Evolutionary conservation across 2,888 invertebrate genomes (phyloP), one percentile per base, ranked within the genome.

Genomic region (Scelioninae gen. 1): DNA sequence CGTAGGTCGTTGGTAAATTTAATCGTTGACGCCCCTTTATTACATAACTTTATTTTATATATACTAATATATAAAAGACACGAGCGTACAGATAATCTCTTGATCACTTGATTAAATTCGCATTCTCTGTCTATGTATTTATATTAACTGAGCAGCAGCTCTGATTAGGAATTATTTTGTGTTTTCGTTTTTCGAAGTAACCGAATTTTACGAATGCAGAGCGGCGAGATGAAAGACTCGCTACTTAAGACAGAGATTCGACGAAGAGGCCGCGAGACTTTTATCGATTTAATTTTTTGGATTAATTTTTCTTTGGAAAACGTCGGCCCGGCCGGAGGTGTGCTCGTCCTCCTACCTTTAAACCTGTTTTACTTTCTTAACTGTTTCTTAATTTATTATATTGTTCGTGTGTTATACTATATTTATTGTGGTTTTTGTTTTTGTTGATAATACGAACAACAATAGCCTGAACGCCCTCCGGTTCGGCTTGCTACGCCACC

Each of bases 11-110:
- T 34, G 9, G 34, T 9, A 55, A 5, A 49, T 68, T 51, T 55
- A 29, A 53, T 38, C 23, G 49, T 75, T 75, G 75, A 75, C 55
- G 55, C 56, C 72, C 60, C 34, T 2, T 7, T 38, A 47, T 38
- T 51, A 40, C 32, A 32, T 11, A 43, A 45, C 45, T 29, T 60
- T 56, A 51, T 71, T 71, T 71, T 74, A 63, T 74, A 74, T 63
- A 74, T 63, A 29, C 29, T 34, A 1, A 53, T 9, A 63, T 38
- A 56, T 75, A 75, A 74, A 53, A 23, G 74, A 63, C 55, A 53
- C 23, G 63, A 63, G 74, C 51, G 72, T 51, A 53, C 53, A 45
- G 63, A 63, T 29, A 3, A 32, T 23, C 23, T 23, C 23, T 23
- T 23, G 23, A 23, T 23, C 23, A 23, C 45, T 62, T 53, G n/a